phyloP scores from a whole-genome alignment of 2,888 invertebrate genomes.

The Acrocera orbiculus region DNA sequence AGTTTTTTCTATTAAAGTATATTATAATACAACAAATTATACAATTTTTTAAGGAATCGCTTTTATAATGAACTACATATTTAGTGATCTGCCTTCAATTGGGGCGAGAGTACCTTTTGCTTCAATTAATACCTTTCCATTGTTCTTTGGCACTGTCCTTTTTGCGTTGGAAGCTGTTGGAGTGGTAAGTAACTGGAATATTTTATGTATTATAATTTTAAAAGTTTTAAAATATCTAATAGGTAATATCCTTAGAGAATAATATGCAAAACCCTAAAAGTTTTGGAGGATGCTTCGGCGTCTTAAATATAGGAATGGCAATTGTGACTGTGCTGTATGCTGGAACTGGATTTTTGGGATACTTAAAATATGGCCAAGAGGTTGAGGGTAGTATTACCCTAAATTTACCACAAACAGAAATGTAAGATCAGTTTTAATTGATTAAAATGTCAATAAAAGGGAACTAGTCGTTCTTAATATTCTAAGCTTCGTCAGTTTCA shows the following conservation, averaged over 20 bases:
- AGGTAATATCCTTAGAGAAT: slow-evolving; percentile 83
- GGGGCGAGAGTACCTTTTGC: slow-evolving; percentile 34
- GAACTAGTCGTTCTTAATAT: no score
- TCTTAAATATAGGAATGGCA: slow-evolving; percentile 65
- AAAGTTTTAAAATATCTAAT: background rate
- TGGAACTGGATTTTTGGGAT: slow-evolving; percentile 67
- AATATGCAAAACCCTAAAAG: slow-evolving; percentile 71
- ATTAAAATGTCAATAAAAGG: background rate
- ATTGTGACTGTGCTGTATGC: slow-evolving; percentile 61
- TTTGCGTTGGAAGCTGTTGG: slow-evolving; percentile 76
- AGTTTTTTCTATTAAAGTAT: no score
- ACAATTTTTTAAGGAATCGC: slow-evolving; percentile 35
- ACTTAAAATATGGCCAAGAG: slow-evolving; percentile 54
- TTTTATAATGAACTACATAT: slow-evolving; percentile 54
- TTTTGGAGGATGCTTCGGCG: slow-evolving; percentile 60
- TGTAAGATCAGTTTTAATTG: slow-evolving; percentile 29
- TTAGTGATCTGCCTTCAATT: slow-evolving; percentile 41
- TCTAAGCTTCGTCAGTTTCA: no score
- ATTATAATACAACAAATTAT: no score
- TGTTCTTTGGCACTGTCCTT: slow-evolving; percentile 79
- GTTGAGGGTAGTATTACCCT: slow-evolving; percentile 64
- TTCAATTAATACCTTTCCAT: slow-evolving; percentile 40
- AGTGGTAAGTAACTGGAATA: slow-evolving; percentile 38
- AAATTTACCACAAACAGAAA: slow-evolving; percentile 46
- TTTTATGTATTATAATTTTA: background rate